These are phyloP conservation scores for Salpingus planirostris DNA, from an alignment of 2,888 invertebrate species.

Conservation along the genomic window DNA sequence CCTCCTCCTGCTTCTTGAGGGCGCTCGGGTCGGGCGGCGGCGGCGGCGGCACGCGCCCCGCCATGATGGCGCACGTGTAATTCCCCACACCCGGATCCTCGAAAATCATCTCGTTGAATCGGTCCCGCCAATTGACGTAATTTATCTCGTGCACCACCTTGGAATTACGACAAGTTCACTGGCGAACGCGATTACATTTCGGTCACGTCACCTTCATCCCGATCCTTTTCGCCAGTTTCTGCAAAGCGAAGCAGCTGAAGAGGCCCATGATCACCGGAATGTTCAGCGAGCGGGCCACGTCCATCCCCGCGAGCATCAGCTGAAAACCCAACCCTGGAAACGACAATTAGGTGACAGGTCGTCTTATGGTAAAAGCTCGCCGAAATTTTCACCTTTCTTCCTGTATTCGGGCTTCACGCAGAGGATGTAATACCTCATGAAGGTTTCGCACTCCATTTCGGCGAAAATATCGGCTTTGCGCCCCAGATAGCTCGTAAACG, in stretches of 20 bases:
- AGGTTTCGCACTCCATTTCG: conserved; percentile 29
- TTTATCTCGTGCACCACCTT: conserved; percentile 35
- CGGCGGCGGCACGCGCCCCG: conserved; percentile 26
- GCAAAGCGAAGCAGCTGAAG: conserved; percentile 26
- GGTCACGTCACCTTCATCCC: conserved; percentile 28
- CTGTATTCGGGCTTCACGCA: conserved; percentile 32
- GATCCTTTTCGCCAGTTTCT: conserved; percentile 29
- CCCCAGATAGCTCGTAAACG: conserved; percentile 28
- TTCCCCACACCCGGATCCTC: conserved; percentile 45
- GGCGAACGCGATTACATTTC: not conserved
- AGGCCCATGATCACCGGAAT: conserved; percentile 32
- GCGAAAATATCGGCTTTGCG: conserved; percentile 34
- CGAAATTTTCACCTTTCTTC: conserved; percentile 27
- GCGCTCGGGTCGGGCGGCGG: conserved; percentile 16
- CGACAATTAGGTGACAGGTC: too few relatives aligned
- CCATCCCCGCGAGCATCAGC: conserved; percentile 26
- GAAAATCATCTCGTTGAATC: conserved; percentile 39
- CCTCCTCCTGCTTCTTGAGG: conserved; percentile 1
- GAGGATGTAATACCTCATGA: conserved; percentile 30
- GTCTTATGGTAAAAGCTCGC: too few relatives aligned
- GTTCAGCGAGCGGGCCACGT: conserved; percentile 32
- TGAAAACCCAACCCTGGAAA: conserved; percentile 25
- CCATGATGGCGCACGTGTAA: conserved; percentile 41
- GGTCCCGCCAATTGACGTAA: conserved; percentile 41
- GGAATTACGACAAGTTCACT: not conserved